Conservation (phyloP, 2,888 invertebrate species). For the Drosophila austrosaltans region DNA sequence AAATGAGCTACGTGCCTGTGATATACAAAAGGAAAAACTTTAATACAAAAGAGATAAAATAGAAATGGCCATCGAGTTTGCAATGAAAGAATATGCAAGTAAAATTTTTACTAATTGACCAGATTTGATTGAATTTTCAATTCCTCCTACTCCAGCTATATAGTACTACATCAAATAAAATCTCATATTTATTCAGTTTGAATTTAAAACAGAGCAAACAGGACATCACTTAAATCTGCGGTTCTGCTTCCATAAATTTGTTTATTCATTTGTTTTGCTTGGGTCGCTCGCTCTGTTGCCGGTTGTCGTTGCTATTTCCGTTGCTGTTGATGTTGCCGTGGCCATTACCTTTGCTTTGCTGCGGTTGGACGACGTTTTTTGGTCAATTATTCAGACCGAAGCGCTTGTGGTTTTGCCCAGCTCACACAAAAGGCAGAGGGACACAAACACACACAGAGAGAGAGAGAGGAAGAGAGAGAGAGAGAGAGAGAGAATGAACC, state of each 20-base stretch:
- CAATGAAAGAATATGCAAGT: not conserved
- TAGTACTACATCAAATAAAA: not conserved
- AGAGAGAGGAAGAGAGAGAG: no score
- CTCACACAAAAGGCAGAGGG: constrained; percentile 22
- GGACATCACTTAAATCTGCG: constrained; percentile 60
- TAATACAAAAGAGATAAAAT: constrained; percentile 17
- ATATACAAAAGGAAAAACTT: constrained; percentile 30
- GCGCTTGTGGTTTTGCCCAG: constrained; percentile 60
- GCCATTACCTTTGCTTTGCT: constrained; percentile 48
- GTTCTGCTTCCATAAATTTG: constrained; percentile 63
- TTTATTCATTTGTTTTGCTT: constrained; percentile 58
- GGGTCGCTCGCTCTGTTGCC: constrained; percentile 38
- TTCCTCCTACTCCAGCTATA: not conserved
- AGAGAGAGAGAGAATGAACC: not conserved
- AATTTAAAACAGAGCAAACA: constrained; percentile 54
- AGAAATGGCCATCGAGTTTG: constrained; percentile 15
- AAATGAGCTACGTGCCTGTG: constrained; percentile 72
- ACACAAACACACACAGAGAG: not conserved
- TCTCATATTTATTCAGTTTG: constrained; percentile 29
- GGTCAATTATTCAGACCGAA: constrained; percentile 72
- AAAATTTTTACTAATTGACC: constrained; percentile 20
- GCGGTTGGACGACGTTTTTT: constrained; percentile 58
- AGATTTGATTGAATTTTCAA: constrained; percentile 25
- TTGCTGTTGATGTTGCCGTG: constrained; percentile 22
- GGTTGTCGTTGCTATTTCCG: constrained; percentile 33